These are phyloP conservation scores for Tenebrosternarchus preto DNA, from an alignment of 2,113 vertebrate species.

Conservation along the genomic window DNA sequence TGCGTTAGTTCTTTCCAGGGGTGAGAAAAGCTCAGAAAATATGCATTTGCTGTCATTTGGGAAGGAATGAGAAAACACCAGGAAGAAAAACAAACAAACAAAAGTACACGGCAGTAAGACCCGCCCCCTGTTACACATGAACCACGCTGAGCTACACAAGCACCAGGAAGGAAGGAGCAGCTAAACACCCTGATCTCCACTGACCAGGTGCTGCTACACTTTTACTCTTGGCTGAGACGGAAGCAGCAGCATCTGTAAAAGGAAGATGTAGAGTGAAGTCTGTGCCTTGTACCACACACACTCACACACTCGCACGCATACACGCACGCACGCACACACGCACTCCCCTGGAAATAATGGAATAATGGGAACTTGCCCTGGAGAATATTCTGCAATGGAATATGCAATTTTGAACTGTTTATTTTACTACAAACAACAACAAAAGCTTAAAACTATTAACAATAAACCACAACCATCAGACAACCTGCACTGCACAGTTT, in stretches of 20 bases:
- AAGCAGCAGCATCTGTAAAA: slow-evolving; percentile 22
- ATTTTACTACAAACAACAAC: not conserved
- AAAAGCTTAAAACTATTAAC: not conserved
- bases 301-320: no score
- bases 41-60: not conserved
- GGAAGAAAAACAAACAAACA: slow-evolving; percentile 1
- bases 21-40: not conserved
- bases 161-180: not conserved
- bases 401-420: no score
- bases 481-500: not conserved
- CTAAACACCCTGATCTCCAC: not conserved
- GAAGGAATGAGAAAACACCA: not conserved
- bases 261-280: slow-evolving; percentile 18
- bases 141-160: not conserved
- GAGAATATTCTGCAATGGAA: no score
- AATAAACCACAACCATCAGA: not conserved
- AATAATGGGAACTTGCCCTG: no score
- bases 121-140: not conserved
- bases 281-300: not conserved
- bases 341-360: not conserved
- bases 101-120: not conserved
- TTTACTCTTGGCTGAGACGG: slow-evolving; percentile 5
- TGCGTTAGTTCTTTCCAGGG: not conserved
- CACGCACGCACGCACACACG: not conserved
- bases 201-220: slow-evolving; percentile 14